Percentiles rank a stretch among this genome's conserved stretches.
Conservation (phyloP, 2,113 vertebrate species). For the Hippocampus comes region DNA sequence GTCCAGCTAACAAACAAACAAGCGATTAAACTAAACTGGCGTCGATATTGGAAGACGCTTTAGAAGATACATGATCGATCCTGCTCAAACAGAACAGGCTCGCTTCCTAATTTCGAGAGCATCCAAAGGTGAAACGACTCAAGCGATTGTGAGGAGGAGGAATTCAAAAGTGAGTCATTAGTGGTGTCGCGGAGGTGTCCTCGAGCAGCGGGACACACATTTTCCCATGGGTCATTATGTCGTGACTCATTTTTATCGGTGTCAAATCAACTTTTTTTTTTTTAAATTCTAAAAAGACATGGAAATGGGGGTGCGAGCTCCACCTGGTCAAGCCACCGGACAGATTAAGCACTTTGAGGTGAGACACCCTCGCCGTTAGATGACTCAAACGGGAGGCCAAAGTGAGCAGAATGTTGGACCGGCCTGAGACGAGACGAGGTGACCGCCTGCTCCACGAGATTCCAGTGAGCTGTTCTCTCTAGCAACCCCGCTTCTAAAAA, state of each 20-base stretch:
- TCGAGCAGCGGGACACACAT: too few relatives aligned
- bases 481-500: slow-evolving; percentile 50
- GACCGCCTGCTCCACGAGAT: slow-evolving; percentile 56
- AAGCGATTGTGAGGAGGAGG: slow-evolving; percentile 23
- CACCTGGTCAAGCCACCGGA: slow-evolving; percentile 27
- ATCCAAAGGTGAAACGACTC: slow-evolving; percentile 30
- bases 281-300: too few relatives aligned
- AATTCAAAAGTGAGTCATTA: slow-evolving; percentile 5
- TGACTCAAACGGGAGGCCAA: slow-evolving; percentile 51
- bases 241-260: too few relatives aligned
- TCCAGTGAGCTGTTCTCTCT: slow-evolving; percentile 37
- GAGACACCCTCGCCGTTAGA: slow-evolving; percentile 54
- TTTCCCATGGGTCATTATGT: too few relatives aligned
- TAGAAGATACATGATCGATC: slow-evolving; percentile 41
- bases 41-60: slow-evolving; percentile 6
- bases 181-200: background rate
- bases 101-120: slow-evolving; percentile 35
- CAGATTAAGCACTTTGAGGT: slow-evolving; percentile 53
- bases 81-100: slow-evolving; percentile 35
- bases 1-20: background rate
- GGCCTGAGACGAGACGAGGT: slow-evolving; percentile 45
- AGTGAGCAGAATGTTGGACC: slow-evolving; percentile 41
- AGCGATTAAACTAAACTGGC: background rate
- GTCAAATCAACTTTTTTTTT: too few relatives aligned
- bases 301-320: slow-evolving; percentile 10